Evolutionary conservation across 2,888 invertebrate species (phyloP).

Genomic region (Ochlodes sylvanus): DNA sequence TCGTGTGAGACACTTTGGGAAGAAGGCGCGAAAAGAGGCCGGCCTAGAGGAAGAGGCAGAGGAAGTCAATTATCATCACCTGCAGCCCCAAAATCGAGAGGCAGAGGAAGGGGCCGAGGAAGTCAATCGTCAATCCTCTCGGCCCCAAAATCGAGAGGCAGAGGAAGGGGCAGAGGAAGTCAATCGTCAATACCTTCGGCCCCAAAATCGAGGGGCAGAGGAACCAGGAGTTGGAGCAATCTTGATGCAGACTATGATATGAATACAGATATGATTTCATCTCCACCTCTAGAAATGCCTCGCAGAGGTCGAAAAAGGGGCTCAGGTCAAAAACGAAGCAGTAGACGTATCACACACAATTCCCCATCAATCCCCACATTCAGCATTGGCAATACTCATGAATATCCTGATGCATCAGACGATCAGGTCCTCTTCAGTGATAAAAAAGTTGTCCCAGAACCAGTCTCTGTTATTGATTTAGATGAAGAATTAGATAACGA

Average conservation of each 20-base stretch:
- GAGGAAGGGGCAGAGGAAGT: neutral
- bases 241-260: neutral
- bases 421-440: slow-evolving; percentile 59
- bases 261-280: neutral
- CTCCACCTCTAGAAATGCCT: slow-evolving; percentile 22
- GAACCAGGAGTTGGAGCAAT: neutral
- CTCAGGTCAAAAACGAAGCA: slow-evolving; percentile 21
- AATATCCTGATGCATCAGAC: slow-evolving; percentile 65
- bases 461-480: slow-evolving; percentile 47
- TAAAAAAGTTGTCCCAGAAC: neutral
- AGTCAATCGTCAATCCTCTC: too few relatives aligned
- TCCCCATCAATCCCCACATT: slow-evolving; percentile 44
- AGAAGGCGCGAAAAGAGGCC: neutral
- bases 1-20: neutral
- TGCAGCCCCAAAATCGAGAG: neutral
- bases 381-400: slow-evolving; percentile 68
- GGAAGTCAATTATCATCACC: neutral
- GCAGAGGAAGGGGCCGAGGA: neutral
- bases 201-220: too few relatives aligned
- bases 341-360: slow-evolving; percentile 41
- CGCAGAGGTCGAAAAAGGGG: slow-evolving; percentile 36
- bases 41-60: neutral
- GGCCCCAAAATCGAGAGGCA: too few relatives aligned
- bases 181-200: too few relatives aligned
- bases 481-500: slow-evolving; percentile 66